Base-by-base conservation (phyloP, 2,113 vertebrate species). In the Boleophthalmus pectinirostris region DNA sequence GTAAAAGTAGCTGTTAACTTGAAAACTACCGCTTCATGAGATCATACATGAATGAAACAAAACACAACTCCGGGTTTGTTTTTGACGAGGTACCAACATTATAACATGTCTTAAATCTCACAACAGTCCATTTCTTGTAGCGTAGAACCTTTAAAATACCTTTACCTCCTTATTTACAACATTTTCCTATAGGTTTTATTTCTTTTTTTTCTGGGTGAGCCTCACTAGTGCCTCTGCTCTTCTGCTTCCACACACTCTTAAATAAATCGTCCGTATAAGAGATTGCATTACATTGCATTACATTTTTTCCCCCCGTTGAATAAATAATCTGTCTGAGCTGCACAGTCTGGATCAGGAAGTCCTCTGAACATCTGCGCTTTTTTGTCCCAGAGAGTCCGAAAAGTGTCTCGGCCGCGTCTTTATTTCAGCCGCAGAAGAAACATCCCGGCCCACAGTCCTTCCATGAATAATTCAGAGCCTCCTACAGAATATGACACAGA, bases 391-490 rank as follows among this genome's bases (percentile, higher is more conserved):
- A 47, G 45, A 68, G 66, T 58, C 74, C 83, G 79, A 85, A 88
- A 87, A 80, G 20, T 72, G 88, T 88, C 2, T 0, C 38, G 21
- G 25, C 5, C 72, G 72, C 72, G 60, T 73, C 79, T 86, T 86
- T 60, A 80, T 85, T 82, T 86, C 74, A 80, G n/a, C 78, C 69
- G 74, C 73, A 74, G 66, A 75, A 53, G 68, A 83, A 80, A 84
- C 84, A 85, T 77, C 85, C 72, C 78, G 72, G 66, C 61, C 29
- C 78, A 23, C 74, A 80, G 69, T 80, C 73, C 82, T 83, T n/a
- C 29, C 71, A 90, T 92, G 87, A 91, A 92, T 92, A 92, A 91
- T 91, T 87, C 58, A 91, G 89, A 43, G 46, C 71, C 75, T 88
- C 83, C 82, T 87, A 85, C 80, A 83, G 73, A 74, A 76, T 79